Percentiles rank a stretch among this genome's conserved stretches.
phyloP scores from a whole-genome alignment of 2,797 vertebrate species.

The Sorex maritimensis region DNA sequence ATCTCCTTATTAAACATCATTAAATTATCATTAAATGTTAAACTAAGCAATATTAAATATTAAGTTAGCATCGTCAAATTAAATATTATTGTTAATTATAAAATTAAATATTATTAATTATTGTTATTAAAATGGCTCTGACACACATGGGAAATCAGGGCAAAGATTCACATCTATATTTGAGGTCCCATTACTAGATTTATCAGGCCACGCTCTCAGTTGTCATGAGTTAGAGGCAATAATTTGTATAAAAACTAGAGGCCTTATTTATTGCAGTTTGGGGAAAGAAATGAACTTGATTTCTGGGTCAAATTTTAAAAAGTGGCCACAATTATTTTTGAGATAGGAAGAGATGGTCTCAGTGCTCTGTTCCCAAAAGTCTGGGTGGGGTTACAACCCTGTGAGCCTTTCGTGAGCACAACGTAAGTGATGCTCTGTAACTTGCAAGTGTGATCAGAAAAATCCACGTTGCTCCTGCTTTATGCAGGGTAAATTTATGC shows the following conservation, averaged over 20 bases:
- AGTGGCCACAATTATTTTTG: neutral
- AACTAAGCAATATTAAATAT: too few relatives aligned
- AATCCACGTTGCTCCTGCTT: neutral
- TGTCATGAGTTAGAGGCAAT: neutral
- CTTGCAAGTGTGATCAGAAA: neutral
- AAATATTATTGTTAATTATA: too few relatives aligned
- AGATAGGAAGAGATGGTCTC: neutral
- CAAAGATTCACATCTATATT: neutral
- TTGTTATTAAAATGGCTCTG: neutral
- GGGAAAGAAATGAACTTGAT: neutral
- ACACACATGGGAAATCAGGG: neutral
- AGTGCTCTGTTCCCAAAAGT: neutral
- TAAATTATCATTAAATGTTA: neutral
- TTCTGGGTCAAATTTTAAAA: neutral
- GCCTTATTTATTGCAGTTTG: slow-evolving; percentile 6
- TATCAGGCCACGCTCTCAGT: neutral
- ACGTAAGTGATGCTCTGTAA: neutral
- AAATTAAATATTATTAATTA: too few relatives aligned
- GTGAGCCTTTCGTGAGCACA: neutral
- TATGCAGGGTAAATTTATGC: neutral
- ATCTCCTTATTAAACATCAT: neutral
- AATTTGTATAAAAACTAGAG: neutral
- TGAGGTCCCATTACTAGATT: neutral
- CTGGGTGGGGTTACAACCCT: neutral
- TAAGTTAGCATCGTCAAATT: too few relatives aligned